A percentile compares a stretch with the other conserved stretches of the same genome.
Evolutionary conservation across 2,113 vertebrate species (phyloP).

Genomic region (Telmatochromis sp.): DNA sequence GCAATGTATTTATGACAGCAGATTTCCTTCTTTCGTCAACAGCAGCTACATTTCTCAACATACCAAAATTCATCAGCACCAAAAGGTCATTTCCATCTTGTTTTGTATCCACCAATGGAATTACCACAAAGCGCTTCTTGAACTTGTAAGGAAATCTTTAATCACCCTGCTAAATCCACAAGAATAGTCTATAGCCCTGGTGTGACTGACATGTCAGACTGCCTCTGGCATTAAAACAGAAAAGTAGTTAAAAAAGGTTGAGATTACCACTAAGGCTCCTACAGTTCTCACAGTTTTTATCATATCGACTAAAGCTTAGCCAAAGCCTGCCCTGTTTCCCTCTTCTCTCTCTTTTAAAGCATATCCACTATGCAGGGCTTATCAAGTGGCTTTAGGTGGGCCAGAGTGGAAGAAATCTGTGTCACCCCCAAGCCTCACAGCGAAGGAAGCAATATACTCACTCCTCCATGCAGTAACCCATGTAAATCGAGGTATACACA

Average conservation of each 20-base stretch:
- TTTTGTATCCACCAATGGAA: neutral
- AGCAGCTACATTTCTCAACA: neutral
- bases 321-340: constrained; percentile 63
- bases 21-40: neutral
- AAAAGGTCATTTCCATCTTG: neutral
- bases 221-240: constrained; percentile 59
- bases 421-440: constrained; percentile 55
- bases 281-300: constrained; percentile 68
- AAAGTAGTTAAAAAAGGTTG: constrained; percentile 63
- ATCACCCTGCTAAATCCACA: constrained; percentile 20
- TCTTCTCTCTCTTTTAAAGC: constrained; percentile 58
- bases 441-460: constrained; percentile 7
- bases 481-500: neutral
- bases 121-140: neutral
- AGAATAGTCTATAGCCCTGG: neutral
- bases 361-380: constrained; percentile 59
- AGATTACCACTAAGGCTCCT: constrained; percentile 67
- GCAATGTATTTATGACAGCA: neutral
- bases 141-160: constrained; percentile 24
- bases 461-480: neutral
- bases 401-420: constrained; percentile 47
- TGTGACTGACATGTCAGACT: constrained; percentile 61
- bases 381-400: constrained; percentile 64
- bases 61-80: neutral
- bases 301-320: constrained; percentile 72